Conservation (phyloP, 2,113 vertebrate species). For the Semnornis frantzii region DNA sequence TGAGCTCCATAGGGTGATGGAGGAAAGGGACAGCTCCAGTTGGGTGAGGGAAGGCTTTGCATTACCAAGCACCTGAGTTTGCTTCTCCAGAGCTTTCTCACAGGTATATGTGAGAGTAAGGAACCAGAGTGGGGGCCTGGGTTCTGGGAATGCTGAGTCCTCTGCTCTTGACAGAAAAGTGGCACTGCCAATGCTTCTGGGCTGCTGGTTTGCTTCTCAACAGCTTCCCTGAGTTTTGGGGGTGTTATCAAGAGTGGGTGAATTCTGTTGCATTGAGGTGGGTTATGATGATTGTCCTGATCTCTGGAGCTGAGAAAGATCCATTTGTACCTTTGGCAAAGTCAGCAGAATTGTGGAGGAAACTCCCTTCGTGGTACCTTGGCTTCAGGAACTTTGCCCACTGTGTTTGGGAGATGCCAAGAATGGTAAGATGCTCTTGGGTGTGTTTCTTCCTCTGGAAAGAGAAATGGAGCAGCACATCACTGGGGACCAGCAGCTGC, state of each 20-base stretch:
- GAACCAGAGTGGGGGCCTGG: fast-evolving
- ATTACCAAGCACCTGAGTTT: not conserved
- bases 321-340: not conserved
- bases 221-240: not conserved
- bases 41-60: not conserved
- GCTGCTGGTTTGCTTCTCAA: not conserved
- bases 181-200: fast-evolving
- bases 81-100: not conserved
- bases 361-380: not conserved
- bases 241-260: not conserved
- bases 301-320: not conserved
- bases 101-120: fast-evolving
- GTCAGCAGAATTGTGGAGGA: not conserved
- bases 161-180: not conserved
- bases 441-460: too few species aligned
- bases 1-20: not conserved
- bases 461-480: slow-evolving; percentile 19
- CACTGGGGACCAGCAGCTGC: not conserved
- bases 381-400: not conserved
- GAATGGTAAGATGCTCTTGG: too few species aligned
- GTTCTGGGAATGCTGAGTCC: too few species aligned
- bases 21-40: not conserved
- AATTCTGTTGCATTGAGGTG: not conserved
- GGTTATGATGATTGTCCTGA: not conserved
- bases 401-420: not conserved